phyloP scores from a whole-genome alignment of 2,797 vertebrate genomes.

The Pelobates cultripes region DNA sequence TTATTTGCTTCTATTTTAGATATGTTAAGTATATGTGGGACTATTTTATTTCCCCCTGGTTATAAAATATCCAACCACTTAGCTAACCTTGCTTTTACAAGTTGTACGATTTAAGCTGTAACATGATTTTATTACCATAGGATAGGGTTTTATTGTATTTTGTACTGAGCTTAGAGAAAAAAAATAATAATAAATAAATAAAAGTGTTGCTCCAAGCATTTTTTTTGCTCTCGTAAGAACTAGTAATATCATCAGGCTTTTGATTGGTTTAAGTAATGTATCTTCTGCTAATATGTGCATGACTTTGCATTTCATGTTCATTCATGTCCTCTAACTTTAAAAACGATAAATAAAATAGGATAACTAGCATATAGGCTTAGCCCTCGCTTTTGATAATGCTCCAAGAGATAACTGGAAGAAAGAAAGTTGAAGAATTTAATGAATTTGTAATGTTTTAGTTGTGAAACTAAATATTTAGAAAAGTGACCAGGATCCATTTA shows the following conservation, averaged over 20 bases:
- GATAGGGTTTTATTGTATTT: conserved; percentile 53
- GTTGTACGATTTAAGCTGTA: conserved; percentile 51
- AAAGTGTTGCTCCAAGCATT: conserved; percentile 43
- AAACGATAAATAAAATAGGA: no score
- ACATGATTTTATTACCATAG: conserved; percentile 52
- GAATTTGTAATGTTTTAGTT: no score
- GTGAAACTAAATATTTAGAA: no score
- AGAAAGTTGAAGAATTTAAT: no score
- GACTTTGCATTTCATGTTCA: no score
- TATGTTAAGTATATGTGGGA: background rate
- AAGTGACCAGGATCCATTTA: no score
- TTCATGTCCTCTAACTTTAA: no score
- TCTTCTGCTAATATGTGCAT: background rate
- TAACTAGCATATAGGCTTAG: no score
- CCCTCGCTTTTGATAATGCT: no score
- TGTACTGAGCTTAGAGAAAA: conserved; percentile 27
- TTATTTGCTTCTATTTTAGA: conserved; percentile 1
- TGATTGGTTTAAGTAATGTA: background rate
- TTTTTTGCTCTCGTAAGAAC: conserved; percentile 17
- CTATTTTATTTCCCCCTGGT: conserved; percentile 35
- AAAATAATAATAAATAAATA: no score
- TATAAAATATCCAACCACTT: conserved; percentile 44
- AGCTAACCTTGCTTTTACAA: conserved; percentile 49
- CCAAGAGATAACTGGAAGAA: no score
- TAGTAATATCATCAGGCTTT: conserved; percentile 5